Evolutionary conservation across 2,797 vertebrate species (phyloP).

Genomic region (Xiphophorus birchmanni): DNA sequence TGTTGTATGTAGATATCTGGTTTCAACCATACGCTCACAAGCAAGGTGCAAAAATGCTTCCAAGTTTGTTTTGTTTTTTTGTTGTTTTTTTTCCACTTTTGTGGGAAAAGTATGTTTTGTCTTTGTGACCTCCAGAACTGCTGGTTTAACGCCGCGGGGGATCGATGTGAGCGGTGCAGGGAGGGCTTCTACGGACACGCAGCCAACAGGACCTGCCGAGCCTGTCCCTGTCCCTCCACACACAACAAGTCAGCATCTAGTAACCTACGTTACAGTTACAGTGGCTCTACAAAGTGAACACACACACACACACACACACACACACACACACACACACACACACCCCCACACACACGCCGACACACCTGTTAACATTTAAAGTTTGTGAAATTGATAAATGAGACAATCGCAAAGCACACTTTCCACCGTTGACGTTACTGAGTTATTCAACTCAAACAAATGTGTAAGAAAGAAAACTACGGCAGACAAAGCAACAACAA

Average conservation of each 20-base stretch:
- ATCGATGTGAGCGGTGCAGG: slow-evolving; percentile 85
- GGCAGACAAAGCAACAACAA: not conserved
- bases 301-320: too few relatives aligned
- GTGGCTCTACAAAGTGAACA: not conserved
- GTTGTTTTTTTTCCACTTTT: not conserved
- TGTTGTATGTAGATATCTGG: too few relatives aligned
- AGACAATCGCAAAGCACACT: not conserved
- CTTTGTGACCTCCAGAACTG: slow-evolving; percentile 80
- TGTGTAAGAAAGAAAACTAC: not conserved
- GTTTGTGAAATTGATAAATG: too few relatives aligned
- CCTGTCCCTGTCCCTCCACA: slow-evolving; percentile 84
- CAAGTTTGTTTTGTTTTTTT: too few relatives aligned
- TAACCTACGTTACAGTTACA: not conserved
- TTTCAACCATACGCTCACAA: too few relatives aligned
- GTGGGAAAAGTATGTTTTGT: slow-evolving; percentile 20
- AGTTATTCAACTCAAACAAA: not conserved
- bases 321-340: too few relatives aligned
- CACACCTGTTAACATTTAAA: too few relatives aligned
- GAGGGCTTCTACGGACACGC: slow-evolving; percentile 85
- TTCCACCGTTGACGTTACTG: too few relatives aligned
- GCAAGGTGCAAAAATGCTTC: not conserved
- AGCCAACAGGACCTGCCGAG: slow-evolving; percentile 76
- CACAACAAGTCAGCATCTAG: slow-evolving; percentile 77
- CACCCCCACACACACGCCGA: too few relatives aligned
- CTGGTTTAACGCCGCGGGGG: slow-evolving; percentile 82